These are phyloP conservation scores for Lithophane ornitopus DNA, from an alignment of 2,888 invertebrate species.

Conservation along the genomic window DNA sequence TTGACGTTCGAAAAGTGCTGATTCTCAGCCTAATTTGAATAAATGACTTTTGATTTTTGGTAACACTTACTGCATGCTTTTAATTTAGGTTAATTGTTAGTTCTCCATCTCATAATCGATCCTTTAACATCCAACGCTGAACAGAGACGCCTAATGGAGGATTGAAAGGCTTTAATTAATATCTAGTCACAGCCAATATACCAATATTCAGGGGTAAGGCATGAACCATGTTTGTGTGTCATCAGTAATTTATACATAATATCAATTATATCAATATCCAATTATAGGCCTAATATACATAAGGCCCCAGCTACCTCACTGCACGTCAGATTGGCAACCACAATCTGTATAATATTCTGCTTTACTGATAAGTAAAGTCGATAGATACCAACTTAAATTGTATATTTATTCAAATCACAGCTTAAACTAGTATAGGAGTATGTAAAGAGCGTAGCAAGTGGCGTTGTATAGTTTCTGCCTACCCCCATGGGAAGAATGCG, in stretches of 20 bases:
- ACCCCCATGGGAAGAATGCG: neutral
- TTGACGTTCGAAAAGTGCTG: no score
- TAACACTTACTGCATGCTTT: no score
- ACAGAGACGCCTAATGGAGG: neutral
- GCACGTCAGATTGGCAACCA: constrained; percentile 11
- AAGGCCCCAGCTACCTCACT: constrained; percentile 1
- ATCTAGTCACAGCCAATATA: neutral
- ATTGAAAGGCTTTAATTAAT: constrained; percentile 4
- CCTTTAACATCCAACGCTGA: neutral
- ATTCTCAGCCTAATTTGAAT: no score
- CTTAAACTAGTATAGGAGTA: neutral
- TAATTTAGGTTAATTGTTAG: neutral
- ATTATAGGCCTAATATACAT: constrained; percentile 22
- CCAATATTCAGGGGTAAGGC: constrained; percentile 9
- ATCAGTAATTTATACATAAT: constrained; percentile 11
- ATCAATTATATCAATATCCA: constrained; percentile 23
- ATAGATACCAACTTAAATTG: neutral
- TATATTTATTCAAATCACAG: neutral
- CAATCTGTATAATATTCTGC: neutral
- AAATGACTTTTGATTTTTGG: no score
- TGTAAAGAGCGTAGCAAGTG: neutral
- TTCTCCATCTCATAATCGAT: neutral
- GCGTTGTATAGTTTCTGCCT: neutral
- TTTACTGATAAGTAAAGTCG: no score
- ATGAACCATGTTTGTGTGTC: neutral